Evolutionary conservation across 1,140 invertebrate species (phyloP).

Genomic region (Drosophila baimaii): DNA sequence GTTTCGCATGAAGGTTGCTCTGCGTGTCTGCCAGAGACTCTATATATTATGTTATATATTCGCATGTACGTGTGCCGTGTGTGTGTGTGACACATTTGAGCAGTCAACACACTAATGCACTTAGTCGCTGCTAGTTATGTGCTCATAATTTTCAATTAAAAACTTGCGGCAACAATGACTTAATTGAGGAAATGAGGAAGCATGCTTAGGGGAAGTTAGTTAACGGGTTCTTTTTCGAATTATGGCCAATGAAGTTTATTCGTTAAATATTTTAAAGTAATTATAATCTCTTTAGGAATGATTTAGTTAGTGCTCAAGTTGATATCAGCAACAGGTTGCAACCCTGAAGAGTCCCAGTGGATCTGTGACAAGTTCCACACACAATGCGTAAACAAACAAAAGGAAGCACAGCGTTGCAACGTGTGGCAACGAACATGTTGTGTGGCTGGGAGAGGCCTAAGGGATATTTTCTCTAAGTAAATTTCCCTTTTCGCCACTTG

Average conservation of each 20-base stretch:
- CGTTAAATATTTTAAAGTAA: not conserved
- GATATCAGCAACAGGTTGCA: constrained; percentile 34
- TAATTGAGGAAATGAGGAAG: constrained; percentile 1
- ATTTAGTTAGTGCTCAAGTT: not conserved
- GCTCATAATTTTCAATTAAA: constrained; percentile 49
- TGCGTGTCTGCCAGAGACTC: constrained; percentile 33
- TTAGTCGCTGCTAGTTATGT: constrained; percentile 35
- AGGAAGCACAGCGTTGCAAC: not conserved
- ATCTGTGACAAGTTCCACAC: constrained; percentile 48
- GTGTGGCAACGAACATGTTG: constrained; percentile 31
- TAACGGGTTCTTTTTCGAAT: too few relatives aligned
- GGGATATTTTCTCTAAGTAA: not conserved
- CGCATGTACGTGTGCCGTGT: not conserved
- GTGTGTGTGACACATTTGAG: constrained; percentile 33
- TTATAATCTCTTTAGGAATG: not conserved
- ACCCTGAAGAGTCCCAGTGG: not conserved
- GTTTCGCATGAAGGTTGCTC: constrained; percentile 28
- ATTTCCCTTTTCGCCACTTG: constrained; percentile 15
- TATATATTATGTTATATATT: constrained; percentile 3
- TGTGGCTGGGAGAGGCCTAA: not conserved
- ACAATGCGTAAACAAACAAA: constrained; percentile 43
- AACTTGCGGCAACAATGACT: constrained; percentile 30
- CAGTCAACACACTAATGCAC: constrained; percentile 46
- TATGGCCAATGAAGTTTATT: too few relatives aligned
- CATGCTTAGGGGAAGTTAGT: not conserved